A percentile compares a stretch with the other conserved stretches of the same genome.
These are phyloP conservation scores for Gallinago nigripennis DNA, from an alignment of 2,797 vertebrate species.

Conservation along the genomic window DNA sequence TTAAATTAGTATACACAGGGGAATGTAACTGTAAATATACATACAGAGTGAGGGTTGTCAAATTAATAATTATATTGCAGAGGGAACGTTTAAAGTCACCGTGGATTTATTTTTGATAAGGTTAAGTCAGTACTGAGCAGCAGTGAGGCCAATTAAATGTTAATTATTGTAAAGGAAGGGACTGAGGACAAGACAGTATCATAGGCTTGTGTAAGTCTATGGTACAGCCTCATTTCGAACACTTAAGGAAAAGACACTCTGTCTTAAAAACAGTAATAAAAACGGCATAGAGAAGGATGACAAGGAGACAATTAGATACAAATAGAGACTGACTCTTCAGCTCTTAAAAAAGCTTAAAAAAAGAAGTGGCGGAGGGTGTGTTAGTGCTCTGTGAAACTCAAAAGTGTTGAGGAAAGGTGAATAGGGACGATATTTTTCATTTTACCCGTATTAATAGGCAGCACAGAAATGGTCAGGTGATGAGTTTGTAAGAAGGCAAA, in stretches of 20 bases:
- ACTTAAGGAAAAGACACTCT: neutral
- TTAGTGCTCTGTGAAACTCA: neutral
- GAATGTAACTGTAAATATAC: constrained; percentile 32
- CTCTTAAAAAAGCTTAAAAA: neutral
- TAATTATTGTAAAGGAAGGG: constrained; percentile 44
- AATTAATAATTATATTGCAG: constrained; percentile 15
- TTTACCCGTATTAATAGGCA: neutral
- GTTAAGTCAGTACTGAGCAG: constrained; percentile 44
- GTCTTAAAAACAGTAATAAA: neutral
- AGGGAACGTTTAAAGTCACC: constrained; percentile 31
- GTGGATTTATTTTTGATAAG: constrained; percentile 41
- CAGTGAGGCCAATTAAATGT: constrained; percentile 53
- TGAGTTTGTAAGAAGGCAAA: neutral
- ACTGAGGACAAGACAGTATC: neutral
- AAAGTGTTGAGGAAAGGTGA: neutral
- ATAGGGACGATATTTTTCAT: neutral
- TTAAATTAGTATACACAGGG: neutral
- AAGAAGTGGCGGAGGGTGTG: neutral
- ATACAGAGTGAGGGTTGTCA: neutral
- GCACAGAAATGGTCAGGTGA: neutral
- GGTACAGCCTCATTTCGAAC: neutral
- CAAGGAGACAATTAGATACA: neutral
- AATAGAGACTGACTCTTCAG: neutral
- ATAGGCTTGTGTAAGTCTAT: neutral
- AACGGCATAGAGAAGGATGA: neutral